phyloP scores from a whole-genome alignment of 2,113 vertebrate species.

The Regulus satrapa region DNA sequence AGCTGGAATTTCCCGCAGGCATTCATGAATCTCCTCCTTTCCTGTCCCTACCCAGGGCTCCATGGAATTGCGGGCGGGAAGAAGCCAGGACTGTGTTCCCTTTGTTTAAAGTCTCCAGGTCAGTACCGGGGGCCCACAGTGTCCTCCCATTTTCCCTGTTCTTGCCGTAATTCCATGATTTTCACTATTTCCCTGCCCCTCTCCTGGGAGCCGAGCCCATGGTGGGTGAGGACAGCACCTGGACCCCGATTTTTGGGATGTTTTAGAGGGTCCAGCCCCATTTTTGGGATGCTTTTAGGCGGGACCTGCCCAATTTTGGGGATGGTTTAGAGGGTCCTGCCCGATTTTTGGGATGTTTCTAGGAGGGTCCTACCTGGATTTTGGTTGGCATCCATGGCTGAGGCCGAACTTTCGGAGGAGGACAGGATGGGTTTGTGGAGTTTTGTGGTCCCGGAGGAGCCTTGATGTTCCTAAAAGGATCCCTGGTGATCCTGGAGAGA shows the following conservation, averaged over 20 bases:
- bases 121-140: constrained; percentile 66
- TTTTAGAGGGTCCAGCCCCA: rapidly evolving
- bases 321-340: neutral
- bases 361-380: neutral
- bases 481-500: neutral
- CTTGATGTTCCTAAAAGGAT: neutral
- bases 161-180: neutral
- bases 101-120: constrained; percentile 84
- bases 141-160: neutral
- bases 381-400: rapidly evolving
- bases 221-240: neutral
- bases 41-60: constrained; percentile 81
- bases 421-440: neutral
- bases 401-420: neutral
- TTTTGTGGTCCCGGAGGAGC: neutral
- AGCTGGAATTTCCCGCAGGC: neutral
- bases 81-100: constrained; percentile 80
- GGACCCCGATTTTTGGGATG: rapidly evolving
- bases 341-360: neutral
- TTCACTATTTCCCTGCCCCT: neutral
- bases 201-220: neutral
- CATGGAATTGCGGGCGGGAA: constrained; percentile 78
- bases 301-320: rapidly evolving
- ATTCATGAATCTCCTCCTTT: constrained; percentile 79
- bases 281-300: neutral